Evolutionary conservation across 1,140 invertebrate genomes (phyloP).

Genomic region (Bombus difficillimus): DNA sequence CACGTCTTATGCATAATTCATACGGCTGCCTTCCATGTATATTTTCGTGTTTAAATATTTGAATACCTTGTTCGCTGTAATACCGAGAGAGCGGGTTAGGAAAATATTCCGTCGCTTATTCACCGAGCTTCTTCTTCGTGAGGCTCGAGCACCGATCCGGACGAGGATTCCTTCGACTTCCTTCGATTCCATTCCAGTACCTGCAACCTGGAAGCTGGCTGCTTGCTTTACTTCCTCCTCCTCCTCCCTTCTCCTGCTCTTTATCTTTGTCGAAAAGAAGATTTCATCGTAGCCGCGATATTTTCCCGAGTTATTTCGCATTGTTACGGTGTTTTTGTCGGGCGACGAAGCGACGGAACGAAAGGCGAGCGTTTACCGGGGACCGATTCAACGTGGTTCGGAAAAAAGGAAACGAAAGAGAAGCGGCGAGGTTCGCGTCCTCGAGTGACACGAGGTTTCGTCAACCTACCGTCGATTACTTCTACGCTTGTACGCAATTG

Average conservation of each 20-base stretch:
- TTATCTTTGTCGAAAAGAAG: neutral
- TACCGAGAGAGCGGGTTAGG: constrained; percentile 66
- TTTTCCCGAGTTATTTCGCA: constrained; percentile 22
- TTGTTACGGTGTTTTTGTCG: constrained; percentile 25
- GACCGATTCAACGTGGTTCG: constrained; percentile 7
- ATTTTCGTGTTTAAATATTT: constrained; percentile 82
- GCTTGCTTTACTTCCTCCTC: neutral
- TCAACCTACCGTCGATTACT: constrained; percentile 62
- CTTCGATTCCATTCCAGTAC: constrained; percentile 2
- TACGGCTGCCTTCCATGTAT: constrained; percentile 76
- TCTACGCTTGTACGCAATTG: constrained; percentile 67
- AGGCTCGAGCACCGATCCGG: constrained; percentile 3
- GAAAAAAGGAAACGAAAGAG: neutral
- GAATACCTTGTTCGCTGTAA: constrained; percentile 78
- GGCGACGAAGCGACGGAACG: constrained; percentile 32
- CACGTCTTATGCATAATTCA: constrained; percentile 80
- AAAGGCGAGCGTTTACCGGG: constrained; percentile 49
- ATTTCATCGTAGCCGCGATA: constrained; percentile 44
- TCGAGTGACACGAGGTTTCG: constrained; percentile 56
- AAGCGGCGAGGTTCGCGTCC: constrained; percentile 39
- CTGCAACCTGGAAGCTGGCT: neutral
- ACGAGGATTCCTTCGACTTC: constrained; percentile 38
- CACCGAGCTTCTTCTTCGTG: constrained; percentile 49
- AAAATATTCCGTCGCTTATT: constrained; percentile 76
- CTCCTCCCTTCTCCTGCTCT: neutral